Evolutionary conservation across 2,797 vertebrate species (phyloP), one percentile per base, ranked within the genome.

Genomic region (Ptychobarbus kaznakovi): DNA sequence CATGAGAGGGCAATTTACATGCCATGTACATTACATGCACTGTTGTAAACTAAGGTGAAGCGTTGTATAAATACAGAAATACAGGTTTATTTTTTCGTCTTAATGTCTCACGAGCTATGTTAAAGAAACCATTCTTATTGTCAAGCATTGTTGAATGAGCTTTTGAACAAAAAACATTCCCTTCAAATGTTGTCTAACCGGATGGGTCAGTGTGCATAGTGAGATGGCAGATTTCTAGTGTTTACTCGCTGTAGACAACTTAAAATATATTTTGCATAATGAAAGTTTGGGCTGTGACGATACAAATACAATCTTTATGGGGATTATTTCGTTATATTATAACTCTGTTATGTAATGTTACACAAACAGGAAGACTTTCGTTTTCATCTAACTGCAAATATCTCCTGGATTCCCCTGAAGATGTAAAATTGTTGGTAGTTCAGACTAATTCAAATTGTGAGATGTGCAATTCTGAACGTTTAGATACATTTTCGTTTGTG

Each of bases 161-260:
- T 32, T 79, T 79, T 3, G 25, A 44, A 46, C 38, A 25, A 76
- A 56, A 13, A 53, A 3, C 9, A 35, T 25, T 78, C 28, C 15
- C 22, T 51, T 56, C 0, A 44, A 79, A 84, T 84, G 75, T 69
- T 53, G 49, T 61, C 20, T 28, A 79, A 84, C 65, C 38, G 75
- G 75, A 72, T 46, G 6, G 22, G 12, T 42, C 16, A 75, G 40
- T 28, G 42, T 10, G 53, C 35, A 13, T n/a, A 4, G 40, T 18
- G 44, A 66, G 40, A 72, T 82, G 58, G 44, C n/a, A 44, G 56
- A 40, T 68, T 22, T 22, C 44, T 44, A 5, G 56, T 18, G 8
- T 32, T 13, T 16, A 40, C 3, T n/a, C 22, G 10, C 15, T 46
- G 16, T 61, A n/a, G 20, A 1, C 20, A 4, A 32, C 6, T 18